Base-by-base conservation (phyloP, 23 tunicate genomes). In the Halocynthia aurantium region DNA sequence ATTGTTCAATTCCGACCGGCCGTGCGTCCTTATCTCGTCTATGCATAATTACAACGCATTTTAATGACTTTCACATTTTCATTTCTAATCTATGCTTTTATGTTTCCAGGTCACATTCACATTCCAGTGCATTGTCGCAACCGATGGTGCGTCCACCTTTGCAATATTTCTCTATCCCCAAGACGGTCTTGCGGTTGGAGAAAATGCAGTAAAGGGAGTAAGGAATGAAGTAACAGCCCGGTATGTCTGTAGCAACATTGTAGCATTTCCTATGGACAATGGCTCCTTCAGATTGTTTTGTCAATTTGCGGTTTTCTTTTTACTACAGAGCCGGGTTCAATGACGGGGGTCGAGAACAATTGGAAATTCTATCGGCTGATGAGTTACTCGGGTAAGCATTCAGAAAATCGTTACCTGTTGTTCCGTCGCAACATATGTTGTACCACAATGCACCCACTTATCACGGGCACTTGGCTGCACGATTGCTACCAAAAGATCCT, bases 271-370 rank as follows among this genome's bases (percentile, higher is more conserved):
- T 31, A 31, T 31, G 44, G 44, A 31, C 44, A 31, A 31, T 4
- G 44, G 44, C 44, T 31, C 44, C 44, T 31, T 31, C 44, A 31
- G 44, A 31, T 31, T 31, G 72, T 67, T 67, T 12, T 40, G 12
- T 19, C 31, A n/a, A 10, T 67, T n/a, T 49, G 72, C 18, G 22
- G 22, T 67, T 67, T n/a, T 58, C 4, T 72, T 40, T 78, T 69
- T 62, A 55, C 55, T 83, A 8, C 82, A 92, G 98, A 67, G 92
- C 87, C 77, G 98, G 98, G 79, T 92, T 92, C 70, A 92, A 85
- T 70, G 54, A 83, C 10, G 87, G 84, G 0, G 81, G 55, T 9
- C 52, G 61, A 69, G 21, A 77, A 19, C 89, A 75, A 40, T 69
- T 92, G 58, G 98, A 92, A 79, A 86, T 81, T 84, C 82, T 82